Conservation (phyloP, 2,113 vertebrate species). For the Danionella cerebrum region DNA sequence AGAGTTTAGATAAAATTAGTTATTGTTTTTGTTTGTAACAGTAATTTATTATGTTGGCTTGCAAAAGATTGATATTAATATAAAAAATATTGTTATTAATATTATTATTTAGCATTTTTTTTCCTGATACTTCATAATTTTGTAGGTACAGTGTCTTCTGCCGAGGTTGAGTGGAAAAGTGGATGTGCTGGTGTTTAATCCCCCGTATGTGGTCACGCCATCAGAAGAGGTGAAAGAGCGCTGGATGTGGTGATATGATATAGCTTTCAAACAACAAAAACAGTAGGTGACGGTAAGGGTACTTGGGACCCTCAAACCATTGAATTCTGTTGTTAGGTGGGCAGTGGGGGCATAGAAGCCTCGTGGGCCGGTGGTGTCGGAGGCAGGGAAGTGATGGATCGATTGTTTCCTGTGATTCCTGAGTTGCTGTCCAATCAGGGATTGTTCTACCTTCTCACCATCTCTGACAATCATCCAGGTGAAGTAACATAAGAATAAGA, state of each 20-base stretch:
- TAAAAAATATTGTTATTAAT: too few relatives aligned
- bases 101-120: too few relatives aligned
- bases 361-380: constrained; percentile 86
- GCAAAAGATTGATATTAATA: too few relatives aligned
- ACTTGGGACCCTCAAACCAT: too few relatives aligned
- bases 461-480: constrained; percentile 89
- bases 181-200: constrained; percentile 90
- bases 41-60: too few relatives aligned
- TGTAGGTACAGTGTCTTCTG: constrained; percentile 39
- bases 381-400: constrained; percentile 85
- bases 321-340: constrained; percentile 69
- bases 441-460: constrained; percentile 81
- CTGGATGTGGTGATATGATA: too few relatives aligned
- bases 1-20: too few relatives aligned
- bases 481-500: not conserved
- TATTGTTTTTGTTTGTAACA: too few relatives aligned
- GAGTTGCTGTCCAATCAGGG: constrained; percentile 76
- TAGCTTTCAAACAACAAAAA: too few relatives aligned
- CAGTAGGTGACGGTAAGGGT: too few relatives aligned
- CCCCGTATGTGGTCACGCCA: constrained; percentile 89
- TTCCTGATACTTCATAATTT: not conserved
- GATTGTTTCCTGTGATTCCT: constrained; percentile 74
- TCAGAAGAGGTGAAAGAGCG: constrained; percentile 74
- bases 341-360: constrained; percentile 74
- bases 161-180: constrained; percentile 78